Base-by-base conservation (phyloP, 1,140 invertebrate species). In the Dufourea novaeangliae region DNA sequence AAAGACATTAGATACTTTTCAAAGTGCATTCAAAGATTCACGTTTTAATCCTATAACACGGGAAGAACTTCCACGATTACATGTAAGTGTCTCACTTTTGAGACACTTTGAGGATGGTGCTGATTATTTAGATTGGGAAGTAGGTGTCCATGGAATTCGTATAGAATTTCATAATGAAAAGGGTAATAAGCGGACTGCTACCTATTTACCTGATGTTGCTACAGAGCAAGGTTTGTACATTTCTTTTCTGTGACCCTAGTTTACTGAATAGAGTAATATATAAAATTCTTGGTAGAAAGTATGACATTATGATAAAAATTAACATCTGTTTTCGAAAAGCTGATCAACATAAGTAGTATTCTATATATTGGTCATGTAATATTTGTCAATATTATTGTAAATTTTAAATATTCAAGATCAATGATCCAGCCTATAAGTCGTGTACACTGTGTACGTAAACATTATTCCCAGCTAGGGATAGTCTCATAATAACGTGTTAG, bases 141-240 rank as follows among this genome's bases (percentile, higher is more conserved):
- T 99, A 69, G 99, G 99, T 22, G 94, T 97, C 50, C 99, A 99
- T 93, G 99, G 99, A 34, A 99, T 99, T 87, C 95, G 98, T 62
- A 99, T 99, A 83, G 98, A 99, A 93, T 99, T 99, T 89, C 92
- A 96, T 73, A 98, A 97, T 92, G 98, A 99, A 88, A 97, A 98
- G 87, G 98, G 98, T 76, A 96, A 96, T 82, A 98, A 98, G 89
- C 95, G 98, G 87, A 99, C 97, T 81, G 98, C 99, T 82, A 99
- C 99, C 85, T 99, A 99, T 93, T 94, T 99, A 89, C 99, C 99
- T 64, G 97, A 99, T 93, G 98, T 99, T 72, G 98, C 98, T 84
- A 95, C 95, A 73, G 98, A 99, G 92, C 99, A 99, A 96, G 98
- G 98, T 98, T 93, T 85, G 86, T 78, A 67, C 11, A 14, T 34